A percentile compares a stretch with the other conserved stretches of the same genome.
These are phyloP conservation scores for Ia io DNA, from an alignment of 2,113 vertebrate species.

Conservation along the genomic window DNA sequence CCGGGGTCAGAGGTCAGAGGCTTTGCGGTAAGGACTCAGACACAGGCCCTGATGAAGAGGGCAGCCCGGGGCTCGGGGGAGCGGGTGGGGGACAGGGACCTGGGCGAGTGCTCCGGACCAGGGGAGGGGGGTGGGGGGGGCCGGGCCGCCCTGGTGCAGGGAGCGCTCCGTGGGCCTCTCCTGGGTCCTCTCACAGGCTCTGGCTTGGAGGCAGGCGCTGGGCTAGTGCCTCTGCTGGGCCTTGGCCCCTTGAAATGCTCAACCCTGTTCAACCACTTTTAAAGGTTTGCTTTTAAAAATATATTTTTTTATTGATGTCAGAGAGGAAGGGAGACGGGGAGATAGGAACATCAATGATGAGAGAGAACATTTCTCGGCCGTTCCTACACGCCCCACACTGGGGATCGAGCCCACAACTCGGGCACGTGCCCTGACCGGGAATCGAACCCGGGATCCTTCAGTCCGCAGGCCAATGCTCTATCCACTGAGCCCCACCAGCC, in stretches of 20 bases:
- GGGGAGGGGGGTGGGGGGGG: neutral
- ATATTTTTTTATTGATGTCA: too few species aligned
- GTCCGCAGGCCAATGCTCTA: too few species aligned
- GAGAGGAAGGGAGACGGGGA: too few species aligned
- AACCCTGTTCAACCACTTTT: neutral
- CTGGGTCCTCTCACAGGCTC: rapidly evolving
- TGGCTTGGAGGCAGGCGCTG: neutral
- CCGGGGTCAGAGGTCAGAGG: neutral
- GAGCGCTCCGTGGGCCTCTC: rapidly evolving
- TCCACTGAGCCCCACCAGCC: too few species aligned
- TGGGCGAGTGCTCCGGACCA: neutral
- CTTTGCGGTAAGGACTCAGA: too few species aligned
- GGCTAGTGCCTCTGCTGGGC: neutral
- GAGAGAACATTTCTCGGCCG: too few species aligned
- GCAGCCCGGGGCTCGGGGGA: neutral
- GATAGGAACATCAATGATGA: too few species aligned
- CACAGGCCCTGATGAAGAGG: neutral
- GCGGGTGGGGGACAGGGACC: neutral
- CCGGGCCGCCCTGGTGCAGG: rapidly evolving
- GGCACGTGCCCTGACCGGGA: too few species aligned
- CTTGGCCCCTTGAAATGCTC: neutral
- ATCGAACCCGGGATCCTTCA: too few species aligned
- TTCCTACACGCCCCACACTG: too few species aligned
- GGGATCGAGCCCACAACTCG: too few species aligned
- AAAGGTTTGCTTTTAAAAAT: too few species aligned